Evolutionary conservation across 2,888 invertebrate genomes (phyloP), one percentile per base, ranked within the genome.

Genomic region (Andricus quercusramuli): DNA sequence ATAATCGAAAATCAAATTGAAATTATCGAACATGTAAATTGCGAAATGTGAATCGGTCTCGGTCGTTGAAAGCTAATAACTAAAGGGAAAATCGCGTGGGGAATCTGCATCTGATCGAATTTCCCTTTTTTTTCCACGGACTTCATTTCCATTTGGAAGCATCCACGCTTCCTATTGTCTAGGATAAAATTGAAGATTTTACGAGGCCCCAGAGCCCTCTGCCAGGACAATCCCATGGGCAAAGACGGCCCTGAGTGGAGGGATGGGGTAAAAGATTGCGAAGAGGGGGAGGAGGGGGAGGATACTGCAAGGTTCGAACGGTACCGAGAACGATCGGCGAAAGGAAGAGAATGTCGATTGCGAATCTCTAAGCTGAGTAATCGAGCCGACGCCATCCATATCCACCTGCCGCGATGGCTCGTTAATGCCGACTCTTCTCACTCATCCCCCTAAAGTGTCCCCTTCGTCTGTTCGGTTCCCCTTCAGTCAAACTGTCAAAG

Each of bases 321-420:
- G 84, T 84, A 83, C 84, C 81, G 82, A 78, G 83, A 82, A 81
- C 74, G 74, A 79, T 81, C 81, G 81, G 81, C 81, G 81, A 78
- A 70, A 80, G 79, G 82, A 84, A 83, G 84, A 80, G 84, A 84
- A 83, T 82, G 84, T 83, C 84, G 84, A 83, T 84, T 83, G 83
- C 84, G 82, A 83, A 84, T 82, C 82, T 82, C 81, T 79, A 79
- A 80, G 80, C 81, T 82, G 81, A 81, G 84, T 82, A 84, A 83
- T 83, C 84, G 83, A 84, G 80, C 82, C 83, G 82, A 80, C 83
- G 83, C 82, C 80, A 84, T 84, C 82, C 82, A 83, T 82, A 84
- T 82, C 81, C 80, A 83, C 83, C 78, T 70, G 79, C 81, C 79
- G 83, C 80, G 79, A 76, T 81, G 79, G 83, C 81, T 84, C 82